A percentile compares a stretch with the other conserved stretches of the same genome.
These are phyloP conservation scores for Stegodyphus dumicola DNA, from an alignment of 1,140 invertebrate species.

Conservation along the genomic window DNA sequence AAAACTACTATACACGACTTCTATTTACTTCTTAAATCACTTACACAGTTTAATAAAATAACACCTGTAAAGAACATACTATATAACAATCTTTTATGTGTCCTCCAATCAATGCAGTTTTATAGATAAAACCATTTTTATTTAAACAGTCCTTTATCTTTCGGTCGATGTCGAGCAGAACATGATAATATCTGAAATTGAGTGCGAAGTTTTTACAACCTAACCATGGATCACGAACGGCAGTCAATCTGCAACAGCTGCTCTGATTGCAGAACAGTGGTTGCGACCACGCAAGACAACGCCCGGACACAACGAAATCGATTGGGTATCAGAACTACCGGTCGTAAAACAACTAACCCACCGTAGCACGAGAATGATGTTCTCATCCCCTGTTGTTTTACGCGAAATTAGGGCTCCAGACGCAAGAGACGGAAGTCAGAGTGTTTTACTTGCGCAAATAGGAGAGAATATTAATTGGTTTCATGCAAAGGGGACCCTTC, in stretches of 20 bases:
- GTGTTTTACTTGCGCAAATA: background rate
- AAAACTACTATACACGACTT: too few species aligned
- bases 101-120: too few species aligned
- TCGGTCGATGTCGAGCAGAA: too few species aligned
- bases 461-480: background rate
- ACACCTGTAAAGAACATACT: too few species aligned
- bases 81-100: too few species aligned
- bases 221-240: background rate
- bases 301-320: background rate
- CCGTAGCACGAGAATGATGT: background rate
- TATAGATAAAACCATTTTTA: too few species aligned
- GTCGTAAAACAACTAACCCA: background rate
- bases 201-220: too few species aligned
- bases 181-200: too few species aligned
- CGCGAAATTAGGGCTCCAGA: background rate
- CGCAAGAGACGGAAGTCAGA: background rate
- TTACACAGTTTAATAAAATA: too few species aligned
- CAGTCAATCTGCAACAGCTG: background rate
- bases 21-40: too few species aligned
- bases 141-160: too few species aligned
- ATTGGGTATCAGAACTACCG: background rate
- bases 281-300: background rate
- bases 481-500: background rate
- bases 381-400: background rate
- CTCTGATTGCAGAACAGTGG: background rate